Percentiles rank a stretch among this genome's conserved stretches.
Conservation (phyloP, 2,113 vertebrate genomes). For the Antechinus stuartii region DNA sequence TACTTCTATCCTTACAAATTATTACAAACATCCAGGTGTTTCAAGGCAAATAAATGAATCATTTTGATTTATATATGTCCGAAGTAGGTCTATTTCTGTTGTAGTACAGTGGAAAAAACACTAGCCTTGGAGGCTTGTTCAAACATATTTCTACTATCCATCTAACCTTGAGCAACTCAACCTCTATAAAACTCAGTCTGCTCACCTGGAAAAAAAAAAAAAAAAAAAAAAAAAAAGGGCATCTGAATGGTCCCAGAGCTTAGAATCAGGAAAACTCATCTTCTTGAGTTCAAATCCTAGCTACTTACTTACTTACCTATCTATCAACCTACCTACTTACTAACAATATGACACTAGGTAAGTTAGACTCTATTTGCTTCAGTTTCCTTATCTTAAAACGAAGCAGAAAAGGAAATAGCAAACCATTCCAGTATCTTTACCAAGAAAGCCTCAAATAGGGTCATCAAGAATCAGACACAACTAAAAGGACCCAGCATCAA, state of each 20-base stretch:
- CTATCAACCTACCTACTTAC: too few relatives aligned
- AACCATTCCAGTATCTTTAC: background rate
- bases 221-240: background rate
- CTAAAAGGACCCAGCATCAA: too few relatives aligned
- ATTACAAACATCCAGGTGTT: constrained; percentile 34
- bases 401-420: background rate
- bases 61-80: constrained; percentile 29
- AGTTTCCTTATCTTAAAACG: background rate
- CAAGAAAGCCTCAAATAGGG: background rate
- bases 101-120: background rate
- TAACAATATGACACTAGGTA: too few relatives aligned
- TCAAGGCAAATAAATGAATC: constrained; percentile 2
- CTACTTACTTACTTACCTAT: too few relatives aligned
- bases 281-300: too few relatives aligned
- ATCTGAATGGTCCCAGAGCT: background rate
- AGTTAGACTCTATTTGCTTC: background rate
- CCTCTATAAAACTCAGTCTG: background rate
- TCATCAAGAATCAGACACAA: too few relatives aligned
- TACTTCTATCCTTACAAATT: background rate
- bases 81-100: constrained; percentile 40
- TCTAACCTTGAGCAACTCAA: background rate
- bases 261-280: background rate
- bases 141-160: background rate
- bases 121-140: background rate
- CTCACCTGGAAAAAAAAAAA: background rate